phyloP scores from a whole-genome alignment of 2,797 vertebrate genomes.

The Pipistrellus pygmaeus region DNA sequence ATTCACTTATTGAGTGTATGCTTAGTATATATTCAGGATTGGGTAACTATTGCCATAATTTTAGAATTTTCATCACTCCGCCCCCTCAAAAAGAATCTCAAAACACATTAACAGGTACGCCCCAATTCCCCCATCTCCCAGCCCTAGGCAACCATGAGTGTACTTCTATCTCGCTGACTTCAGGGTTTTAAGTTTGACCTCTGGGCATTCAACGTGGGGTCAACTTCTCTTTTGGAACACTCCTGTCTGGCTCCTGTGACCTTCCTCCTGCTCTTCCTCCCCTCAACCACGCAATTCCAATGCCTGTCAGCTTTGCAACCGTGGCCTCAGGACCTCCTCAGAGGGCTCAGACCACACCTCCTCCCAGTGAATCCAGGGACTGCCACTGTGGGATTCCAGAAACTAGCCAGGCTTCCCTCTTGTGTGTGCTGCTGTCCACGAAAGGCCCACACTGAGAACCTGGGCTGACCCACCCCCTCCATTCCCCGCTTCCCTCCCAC shows the following conservation, averaged over 20 bases:
- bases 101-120: rapidly evolving
- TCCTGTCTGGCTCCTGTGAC: not conserved
- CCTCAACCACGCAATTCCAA: too few relatives aligned
- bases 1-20: rapidly evolving
- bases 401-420: not conserved
- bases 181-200: not conserved
- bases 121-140: rapidly evolving
- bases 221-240: not conserved
- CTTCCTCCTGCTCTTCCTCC: not conserved
- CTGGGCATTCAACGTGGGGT: rapidly evolving
- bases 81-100: not conserved
- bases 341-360: not conserved
- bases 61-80: not conserved
- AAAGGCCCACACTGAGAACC: not conserved
- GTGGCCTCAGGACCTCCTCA: rapidly evolving
- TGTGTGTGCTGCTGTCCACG: not conserved
- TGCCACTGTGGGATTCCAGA: not conserved
- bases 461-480: too few relatives aligned
- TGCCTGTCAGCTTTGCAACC: rapidly evolving
- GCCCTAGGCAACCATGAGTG: rapidly evolving
- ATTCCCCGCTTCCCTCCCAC: not conserved
- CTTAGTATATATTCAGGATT: rapidly evolving
- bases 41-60: too few relatives aligned
- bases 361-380: not conserved
- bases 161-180: not conserved